Evolutionary conservation across 2,797 vertebrate genomes (phyloP), one percentile per base, ranked within the genome.

Genomic region (Fundulus diaphanus): DNA sequence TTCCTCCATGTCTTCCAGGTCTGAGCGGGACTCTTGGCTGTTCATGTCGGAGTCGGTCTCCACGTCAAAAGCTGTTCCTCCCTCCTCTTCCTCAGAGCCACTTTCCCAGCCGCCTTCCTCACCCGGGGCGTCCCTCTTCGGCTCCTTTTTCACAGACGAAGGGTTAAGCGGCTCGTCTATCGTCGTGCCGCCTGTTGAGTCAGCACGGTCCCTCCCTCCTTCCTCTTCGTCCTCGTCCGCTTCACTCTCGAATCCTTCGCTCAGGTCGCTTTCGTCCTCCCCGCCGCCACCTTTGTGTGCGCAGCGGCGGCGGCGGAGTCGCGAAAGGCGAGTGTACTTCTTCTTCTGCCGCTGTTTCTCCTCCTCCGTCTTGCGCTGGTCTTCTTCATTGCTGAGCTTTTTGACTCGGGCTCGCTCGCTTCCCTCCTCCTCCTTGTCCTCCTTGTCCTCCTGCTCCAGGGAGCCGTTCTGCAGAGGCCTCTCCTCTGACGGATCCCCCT

Each of bases 1-100:
- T 0, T 98, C 98, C 57, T 97, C 98, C 3, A 99, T 99, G 87
- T 99, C 98, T 85, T 99, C 98, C 77, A 99, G 84, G 86, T 99
- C 98, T 0, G 98, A 99, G 1, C 98, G 97, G 0, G 98, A 99
- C 83, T 99, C 98, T 82, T 99, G 98, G 91, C 98, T 99, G 92
- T 99, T 99, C 98, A 99, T 99, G 88, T 99, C 98, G 0, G 98
- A 99, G 89, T 99, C 98, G 0, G 97, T 98, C 91, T 99, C 98
- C 0, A 97, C 95, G 20, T 99, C 98, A 1, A 99, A 99, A 1
- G 98, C 98, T 0, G 98, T 96, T 48, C 97, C 97, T 0, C 95
- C 96, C 77, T 97, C 94, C 69, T 98, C 93, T 90, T 97, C 92
- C 78, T 98, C 97, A 0, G 97, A 98, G 59, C 94, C 97, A 0